A percentile compares a stretch with the other conserved stretches of the same genome.
These are phyloP conservation scores for Drosophila obscura DNA, from an alignment of 1,140 invertebrate genomes.

Conservation along the genomic window DNA sequence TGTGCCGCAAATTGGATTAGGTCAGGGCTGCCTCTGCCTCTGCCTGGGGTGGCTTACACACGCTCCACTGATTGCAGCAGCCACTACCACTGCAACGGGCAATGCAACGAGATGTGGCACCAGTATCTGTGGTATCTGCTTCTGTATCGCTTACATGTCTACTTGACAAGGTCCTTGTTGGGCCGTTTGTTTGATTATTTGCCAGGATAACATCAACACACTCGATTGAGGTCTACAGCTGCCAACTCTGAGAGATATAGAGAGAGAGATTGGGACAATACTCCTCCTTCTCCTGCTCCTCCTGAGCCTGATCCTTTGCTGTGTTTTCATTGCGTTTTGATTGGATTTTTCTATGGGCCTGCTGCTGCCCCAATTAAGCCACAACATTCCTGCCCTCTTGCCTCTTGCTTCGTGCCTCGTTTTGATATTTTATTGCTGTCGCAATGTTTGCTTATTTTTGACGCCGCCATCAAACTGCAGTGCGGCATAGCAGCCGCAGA, in stretches of 20 bases:
- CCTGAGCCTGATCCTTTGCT: slow-evolving; percentile 21
- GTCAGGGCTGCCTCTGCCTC: slow-evolving; percentile 31
- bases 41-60: slow-evolving; percentile 58
- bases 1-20: slow-evolving; percentile 75
- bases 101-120: slow-evolving; percentile 18
- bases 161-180: slow-evolving; percentile 72
- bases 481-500: slow-evolving; percentile 32
- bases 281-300: slow-evolving; percentile 16
- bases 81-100: slow-evolving; percentile 9
- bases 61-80: slow-evolving; percentile 51
- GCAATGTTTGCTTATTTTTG: slow-evolving; percentile 80
- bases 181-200: slow-evolving; percentile 75
- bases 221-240: slow-evolving; percentile 43
- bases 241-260: not conserved
- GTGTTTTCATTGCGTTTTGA: slow-evolving; percentile 79
- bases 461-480: slow-evolving; percentile 63
- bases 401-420: slow-evolving; percentile 20
- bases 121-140: slow-evolving; percentile 33
- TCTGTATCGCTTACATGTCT: slow-evolving; percentile 71
- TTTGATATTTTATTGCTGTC: slow-evolving; percentile 77
- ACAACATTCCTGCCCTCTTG: slow-evolving; percentile 23
- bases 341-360: slow-evolving; percentile 74
- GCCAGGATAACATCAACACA: slow-evolving; percentile 75
- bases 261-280: slow-evolving; percentile 33
- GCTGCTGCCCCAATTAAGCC: slow-evolving; percentile 72